These are phyloP conservation scores for Whitmania pigra DNA, from an alignment of 1,140 invertebrate species.

Conservation along the genomic window DNA sequence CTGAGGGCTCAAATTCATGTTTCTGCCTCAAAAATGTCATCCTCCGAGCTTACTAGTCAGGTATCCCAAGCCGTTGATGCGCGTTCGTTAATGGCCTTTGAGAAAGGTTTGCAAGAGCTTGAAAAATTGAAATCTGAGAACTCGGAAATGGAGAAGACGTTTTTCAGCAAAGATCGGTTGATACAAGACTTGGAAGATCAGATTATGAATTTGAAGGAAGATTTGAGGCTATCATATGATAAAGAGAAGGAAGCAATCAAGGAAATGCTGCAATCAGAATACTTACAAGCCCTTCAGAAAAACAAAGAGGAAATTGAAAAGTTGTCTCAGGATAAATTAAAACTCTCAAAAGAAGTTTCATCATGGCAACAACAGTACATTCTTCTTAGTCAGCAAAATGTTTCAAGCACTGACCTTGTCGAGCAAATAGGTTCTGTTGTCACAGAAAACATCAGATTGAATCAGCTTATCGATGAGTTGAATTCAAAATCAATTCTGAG, in stretches of 20 bases:
- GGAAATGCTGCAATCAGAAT: background rate
- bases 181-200: background rate
- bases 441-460: constrained; percentile 19
- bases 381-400: constrained; percentile 21
- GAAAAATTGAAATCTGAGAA: constrained; percentile 3
- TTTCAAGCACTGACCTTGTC: constrained; percentile 18
- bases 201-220: background rate
- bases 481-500: constrained; percentile 8
- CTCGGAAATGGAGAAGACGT: background rate
- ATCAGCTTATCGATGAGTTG: constrained; percentile 19
- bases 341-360: constrained; percentile 8
- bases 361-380: constrained; percentile 21
- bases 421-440: constrained; percentile 13
- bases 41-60: background rate
- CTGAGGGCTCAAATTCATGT: constrained; percentile 8
- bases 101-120: background rate
- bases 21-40: background rate
- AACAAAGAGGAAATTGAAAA: constrained; percentile 4
- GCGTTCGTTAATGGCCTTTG: background rate
- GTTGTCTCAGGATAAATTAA: background rate
- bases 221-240: background rate
- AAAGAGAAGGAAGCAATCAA: background rate
- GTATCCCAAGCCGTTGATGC: background rate
- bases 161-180: background rate
- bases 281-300: background rate